Evolutionary conservation across 2,113 vertebrate species (phyloP), one percentile per base, ranked within the genome.

Genomic region (Seriola dumerili): DNA sequence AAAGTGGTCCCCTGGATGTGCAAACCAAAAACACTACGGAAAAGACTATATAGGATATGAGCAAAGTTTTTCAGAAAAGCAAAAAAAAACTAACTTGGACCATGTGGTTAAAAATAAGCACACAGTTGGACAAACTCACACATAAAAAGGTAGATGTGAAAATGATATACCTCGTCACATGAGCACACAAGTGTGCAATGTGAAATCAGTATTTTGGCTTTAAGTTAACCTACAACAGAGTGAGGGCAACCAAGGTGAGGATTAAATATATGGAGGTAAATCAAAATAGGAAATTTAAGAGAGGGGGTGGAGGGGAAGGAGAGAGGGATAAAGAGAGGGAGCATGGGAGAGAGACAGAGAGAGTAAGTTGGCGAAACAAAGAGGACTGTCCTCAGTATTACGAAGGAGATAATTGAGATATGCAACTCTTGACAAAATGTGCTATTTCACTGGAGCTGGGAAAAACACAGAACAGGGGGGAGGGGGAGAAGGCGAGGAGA

Each of bases 401-500:
- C 61, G 72, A 82, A 79, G 80, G 83, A 92, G 90, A 92, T 95
- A 93, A 95, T 95, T 95, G 94, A 95, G 94, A 95, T 92, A 93
- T 94, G 89, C 88, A 88, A 93, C 87, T 93, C 89, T 81, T 92
- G 93, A 93, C 90, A 94, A 92, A 94, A 93, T 89, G 90, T 92
- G 89, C 91, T 91, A 84, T 91, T 95, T 94, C 91, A 90, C 88
- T 78, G 88, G 82, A 88, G 87, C 85, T 76, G 73, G 73, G 72
- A 86, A 88, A 80, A 86, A 84, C 75, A 88, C 34, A 83, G 50
- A 78, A 61, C 44, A 59, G 50, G 76, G 61, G 63, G 84, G 74
- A 44, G 38, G 54, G 52, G 16, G 16, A 52, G 73, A 21, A 17
- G 69, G 66, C 72, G 72, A 65, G 64, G 78, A 73, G 76, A 61